phyloP scores from a whole-genome alignment of 2,888 invertebrate species.

The Agonopterix alstromeriana region DNA sequence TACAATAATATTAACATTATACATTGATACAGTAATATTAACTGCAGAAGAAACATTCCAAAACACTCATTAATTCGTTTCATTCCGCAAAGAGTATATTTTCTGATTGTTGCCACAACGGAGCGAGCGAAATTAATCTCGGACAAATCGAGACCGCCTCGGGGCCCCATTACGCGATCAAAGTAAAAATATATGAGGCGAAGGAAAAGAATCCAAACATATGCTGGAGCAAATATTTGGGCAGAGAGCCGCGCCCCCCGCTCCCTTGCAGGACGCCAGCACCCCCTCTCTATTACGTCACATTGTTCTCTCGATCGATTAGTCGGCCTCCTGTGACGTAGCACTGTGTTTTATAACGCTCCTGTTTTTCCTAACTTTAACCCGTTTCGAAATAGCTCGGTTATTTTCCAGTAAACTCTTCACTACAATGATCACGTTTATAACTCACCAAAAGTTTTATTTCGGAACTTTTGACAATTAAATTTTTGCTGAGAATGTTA shows the following conservation, averaged over 20 bases:
- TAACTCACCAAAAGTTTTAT: conserved; percentile 13
- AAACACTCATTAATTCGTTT: neutral
- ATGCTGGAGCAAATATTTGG: conserved; percentile 71
- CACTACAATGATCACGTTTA: conserved; percentile 10
- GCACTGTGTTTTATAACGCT: conserved; percentile 41
- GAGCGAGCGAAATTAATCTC: conserved; percentile 60
- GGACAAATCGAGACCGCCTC: conserved; percentile 62
- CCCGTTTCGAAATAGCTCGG: neutral
- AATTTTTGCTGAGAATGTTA: conserved; percentile 1
- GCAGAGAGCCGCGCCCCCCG: conserved; percentile 35
- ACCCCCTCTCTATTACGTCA: conserved; percentile 55
- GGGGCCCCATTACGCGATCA: conserved; percentile 65
- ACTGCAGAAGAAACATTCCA: neutral
- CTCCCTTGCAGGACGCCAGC: conserved; percentile 23
- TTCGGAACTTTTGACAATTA: conserved; percentile 7
- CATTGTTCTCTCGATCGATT: conserved; percentile 71
- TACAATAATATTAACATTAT: too few relatives aligned
- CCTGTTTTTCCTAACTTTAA: conserved; percentile 20
- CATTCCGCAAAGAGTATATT: conserved; percentile 29
- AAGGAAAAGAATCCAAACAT: conserved; percentile 75
- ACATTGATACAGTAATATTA: too few relatives aligned
- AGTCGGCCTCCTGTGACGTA: conserved; percentile 52
- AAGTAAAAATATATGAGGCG: conserved; percentile 75
- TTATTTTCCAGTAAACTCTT: neutral
- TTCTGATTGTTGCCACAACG: conserved; percentile 30